Percentiles rank a stretch among this genome's conserved stretches.
Conservation (phyloP, 2,797 vertebrate species). For the Darevskia mixta region DNA sequence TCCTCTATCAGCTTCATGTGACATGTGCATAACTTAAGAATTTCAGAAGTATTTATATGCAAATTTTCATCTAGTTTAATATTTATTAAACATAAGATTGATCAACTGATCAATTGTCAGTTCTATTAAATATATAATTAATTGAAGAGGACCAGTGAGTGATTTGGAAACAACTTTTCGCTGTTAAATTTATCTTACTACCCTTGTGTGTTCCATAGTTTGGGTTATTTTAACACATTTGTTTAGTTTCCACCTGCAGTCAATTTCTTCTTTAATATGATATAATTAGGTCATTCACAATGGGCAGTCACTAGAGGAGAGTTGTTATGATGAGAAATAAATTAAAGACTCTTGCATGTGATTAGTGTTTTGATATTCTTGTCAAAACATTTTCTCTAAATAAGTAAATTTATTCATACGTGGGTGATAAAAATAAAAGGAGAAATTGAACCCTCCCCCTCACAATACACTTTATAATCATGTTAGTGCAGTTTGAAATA, state of each 20-base stretch:
- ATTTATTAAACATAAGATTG: background rate
- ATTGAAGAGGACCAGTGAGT: background rate
- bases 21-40: background rate
- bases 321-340: background rate
- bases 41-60: background rate
- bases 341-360: background rate
- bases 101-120: background rate
- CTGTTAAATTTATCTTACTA: background rate
- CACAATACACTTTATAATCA: background rate
- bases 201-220: background rate
- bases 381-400: background rate
- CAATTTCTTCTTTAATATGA: background rate
- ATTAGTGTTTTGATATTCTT: background rate
- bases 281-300: background rate
- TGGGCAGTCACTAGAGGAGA: background rate
- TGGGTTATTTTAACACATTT: background rate
- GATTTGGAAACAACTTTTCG: background rate
- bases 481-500: slow-evolving; percentile 13
- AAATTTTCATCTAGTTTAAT: background rate
- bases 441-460: background rate
- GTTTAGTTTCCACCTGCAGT: background rate
- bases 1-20: background rate
- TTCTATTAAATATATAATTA: background rate
- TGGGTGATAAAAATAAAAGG: background rate
- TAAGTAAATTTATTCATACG: background rate